Conservation (phyloP, 2,113 vertebrate species). For the Turnix velox region DNA sequence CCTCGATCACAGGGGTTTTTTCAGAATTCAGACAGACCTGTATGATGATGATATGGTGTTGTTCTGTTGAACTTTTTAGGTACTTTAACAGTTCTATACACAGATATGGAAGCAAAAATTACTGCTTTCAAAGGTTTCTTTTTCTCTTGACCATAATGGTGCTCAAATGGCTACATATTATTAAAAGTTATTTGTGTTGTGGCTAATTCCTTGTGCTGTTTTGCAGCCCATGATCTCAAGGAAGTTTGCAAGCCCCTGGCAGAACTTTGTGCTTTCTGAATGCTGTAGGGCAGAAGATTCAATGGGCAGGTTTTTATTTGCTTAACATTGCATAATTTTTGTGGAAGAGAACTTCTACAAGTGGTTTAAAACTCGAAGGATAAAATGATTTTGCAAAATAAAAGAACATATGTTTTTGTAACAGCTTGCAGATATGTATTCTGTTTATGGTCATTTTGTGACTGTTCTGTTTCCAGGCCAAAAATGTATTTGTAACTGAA, state of each 20-base stretch:
- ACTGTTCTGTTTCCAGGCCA: background rate
- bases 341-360: background rate
- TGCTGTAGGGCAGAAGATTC: background rate
- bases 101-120: background rate
- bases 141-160: background rate
- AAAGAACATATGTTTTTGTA: background rate
- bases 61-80: background rate
- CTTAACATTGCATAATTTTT: background rate
- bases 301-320: background rate
- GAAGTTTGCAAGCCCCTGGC: background rate
- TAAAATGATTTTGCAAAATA: background rate
- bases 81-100: background rate
- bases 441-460: background rate
- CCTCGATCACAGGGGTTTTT: background rate
- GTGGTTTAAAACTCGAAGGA: background rate
- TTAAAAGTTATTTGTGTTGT: background rate
- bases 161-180: background rate
- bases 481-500: background rate
- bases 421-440: background rate
- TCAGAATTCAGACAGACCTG: background rate
- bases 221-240: background rate
- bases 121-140: background rate
- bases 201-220: background rate
- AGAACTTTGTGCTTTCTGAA: background rate
- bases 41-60: fast-evolving